phyloP scores from a whole-genome alignment of 92 coral and sea anemone species.

The Porites evermanni region DNA sequence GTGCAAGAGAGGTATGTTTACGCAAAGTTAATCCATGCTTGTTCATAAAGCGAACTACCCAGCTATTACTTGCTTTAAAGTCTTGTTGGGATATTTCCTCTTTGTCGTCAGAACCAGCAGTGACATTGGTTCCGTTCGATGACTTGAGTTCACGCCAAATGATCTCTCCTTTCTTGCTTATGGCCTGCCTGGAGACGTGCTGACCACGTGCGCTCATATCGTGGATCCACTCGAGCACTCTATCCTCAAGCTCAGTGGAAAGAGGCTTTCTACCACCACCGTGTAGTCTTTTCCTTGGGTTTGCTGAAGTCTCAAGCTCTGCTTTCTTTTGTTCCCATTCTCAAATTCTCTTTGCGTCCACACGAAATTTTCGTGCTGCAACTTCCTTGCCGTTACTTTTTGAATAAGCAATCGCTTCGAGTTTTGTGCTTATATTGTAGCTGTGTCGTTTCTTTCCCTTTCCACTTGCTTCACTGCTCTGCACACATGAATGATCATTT shows the following conservation, averaged over 20 bases:
- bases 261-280: conserved; percentile 34
- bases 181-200: conserved; percentile 41
- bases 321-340: conserved; percentile 28
- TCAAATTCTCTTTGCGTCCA: conserved; percentile 18
- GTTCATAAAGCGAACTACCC: conserved; percentile 28
- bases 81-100: conserved; percentile 38
- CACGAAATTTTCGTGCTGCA: no score
- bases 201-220: conserved; percentile 50
- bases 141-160: conserved; percentile 41
- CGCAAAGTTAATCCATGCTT: conserved; percentile 26
- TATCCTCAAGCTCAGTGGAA: conserved; percentile 21
- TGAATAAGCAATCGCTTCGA: no score
- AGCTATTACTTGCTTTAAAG: conserved; percentile 28
- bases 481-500: background rate
- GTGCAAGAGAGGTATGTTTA: conserved; percentile 40
- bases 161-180: conserved; percentile 41
- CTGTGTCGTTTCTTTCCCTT: no score
- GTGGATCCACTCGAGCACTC: conserved; percentile 40
- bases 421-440: no score
- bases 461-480: no score
- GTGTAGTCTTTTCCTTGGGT: conserved; percentile 36
- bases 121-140: conserved; percentile 22
- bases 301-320: conserved; percentile 24
- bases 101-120: conserved; percentile 33
- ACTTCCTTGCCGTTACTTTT: no score